Percentiles rank a stretch among this genome's conserved stretches.
These are phyloP conservation scores for Heteractis magnifica DNA, from an alignment of 92 coral and sea anemone genomes.

Conservation along the genomic window DNA sequence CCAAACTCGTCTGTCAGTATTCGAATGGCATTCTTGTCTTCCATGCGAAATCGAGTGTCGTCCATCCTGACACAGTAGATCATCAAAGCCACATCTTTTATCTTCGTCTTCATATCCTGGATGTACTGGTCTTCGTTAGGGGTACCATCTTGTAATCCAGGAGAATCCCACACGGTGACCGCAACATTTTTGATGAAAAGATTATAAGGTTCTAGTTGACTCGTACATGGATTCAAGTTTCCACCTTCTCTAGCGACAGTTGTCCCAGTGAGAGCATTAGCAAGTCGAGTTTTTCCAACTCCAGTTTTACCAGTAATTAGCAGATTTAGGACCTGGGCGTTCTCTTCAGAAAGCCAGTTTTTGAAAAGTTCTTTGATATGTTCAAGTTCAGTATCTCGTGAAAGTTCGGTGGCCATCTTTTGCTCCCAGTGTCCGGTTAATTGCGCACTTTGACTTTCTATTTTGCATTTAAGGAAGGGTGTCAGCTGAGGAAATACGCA, in stretches of 20 bases:
- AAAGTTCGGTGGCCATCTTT: not conserved
- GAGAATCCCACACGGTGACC: constrained; percentile 46
- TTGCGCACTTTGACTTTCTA: too few species aligned
- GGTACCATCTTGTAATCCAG: constrained; percentile 55
- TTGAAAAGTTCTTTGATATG: not conserved
- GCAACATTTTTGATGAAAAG: constrained; percentile 10
- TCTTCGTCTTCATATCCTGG: constrained; percentile 7
- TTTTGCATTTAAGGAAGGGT: too few species aligned
- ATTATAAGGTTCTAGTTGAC: constrained; percentile 2
- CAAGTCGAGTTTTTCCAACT: constrained; percentile 51
- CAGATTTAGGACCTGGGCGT: not conserved
- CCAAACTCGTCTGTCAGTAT: constrained; percentile 33
- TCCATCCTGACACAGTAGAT: constrained; percentile 53
- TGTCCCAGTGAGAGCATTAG: constrained; percentile 39
- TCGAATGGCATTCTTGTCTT: constrained; percentile 37
- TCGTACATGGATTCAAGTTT: constrained; percentile 32
- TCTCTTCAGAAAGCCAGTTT: not conserved
- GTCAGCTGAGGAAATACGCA: too few species aligned
- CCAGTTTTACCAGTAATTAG: constrained; percentile 53
- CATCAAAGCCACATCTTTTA: constrained; percentile 20
- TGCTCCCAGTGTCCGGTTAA: not conserved
- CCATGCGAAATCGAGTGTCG: constrained; percentile 21
- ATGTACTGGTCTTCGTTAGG: constrained; percentile 34
- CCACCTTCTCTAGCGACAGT: constrained; percentile 44
- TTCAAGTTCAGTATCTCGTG: not conserved